Evolutionary conservation across 2,113 vertebrate species (phyloP), one percentile per base, ranked within the genome.

Genomic region (Puntigrus tetrazona): DNA sequence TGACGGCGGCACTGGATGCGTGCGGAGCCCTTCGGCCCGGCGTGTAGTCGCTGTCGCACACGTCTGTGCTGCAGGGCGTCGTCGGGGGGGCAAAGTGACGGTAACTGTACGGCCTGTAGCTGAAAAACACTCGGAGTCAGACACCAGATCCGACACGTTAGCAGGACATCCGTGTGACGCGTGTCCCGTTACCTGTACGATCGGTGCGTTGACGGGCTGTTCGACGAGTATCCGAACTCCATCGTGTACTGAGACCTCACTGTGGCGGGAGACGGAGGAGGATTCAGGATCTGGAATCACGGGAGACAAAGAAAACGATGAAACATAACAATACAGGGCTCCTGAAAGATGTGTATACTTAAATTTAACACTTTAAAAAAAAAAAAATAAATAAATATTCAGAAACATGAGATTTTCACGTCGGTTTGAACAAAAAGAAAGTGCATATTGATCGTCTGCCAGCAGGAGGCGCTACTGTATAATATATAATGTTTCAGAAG

Each of bases 181-280:
- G 63, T 4, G 65, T 11, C 0, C 18, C 18, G 0, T 34, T 86
- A 98, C 97, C 98, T 99, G 96, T 99, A 99, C 18, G 98, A 99
- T 50, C 97, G 93, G n/a, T 99, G 97, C 1, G 97, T 99, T 4
- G 98, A 99, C 77, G 98, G 98, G 55, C 97, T 99, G 91, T 98
- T 98, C 83, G 97, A 99, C 43, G 97, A 99, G 87, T 99, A 99
- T 34, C 97, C 97, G 0, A 98, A 98, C 93, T 99, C 97, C 96
- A 99, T 93, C 4, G 97, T 99, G 84, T 98, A 99, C 93, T 97
- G 98, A 2, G 97, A 99, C 47, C 96, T 96, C 43, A 98, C 97
- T 0, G 98, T 99, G 36, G 97, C 97, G 14, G 98, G 98, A 65
- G 98, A 99, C 3, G 98, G 98, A 1, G 98, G 98, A 9, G 98